Conservation (phyloP, 2,888 invertebrate genomes). For the Eupithecia pulchellata region DNA sequence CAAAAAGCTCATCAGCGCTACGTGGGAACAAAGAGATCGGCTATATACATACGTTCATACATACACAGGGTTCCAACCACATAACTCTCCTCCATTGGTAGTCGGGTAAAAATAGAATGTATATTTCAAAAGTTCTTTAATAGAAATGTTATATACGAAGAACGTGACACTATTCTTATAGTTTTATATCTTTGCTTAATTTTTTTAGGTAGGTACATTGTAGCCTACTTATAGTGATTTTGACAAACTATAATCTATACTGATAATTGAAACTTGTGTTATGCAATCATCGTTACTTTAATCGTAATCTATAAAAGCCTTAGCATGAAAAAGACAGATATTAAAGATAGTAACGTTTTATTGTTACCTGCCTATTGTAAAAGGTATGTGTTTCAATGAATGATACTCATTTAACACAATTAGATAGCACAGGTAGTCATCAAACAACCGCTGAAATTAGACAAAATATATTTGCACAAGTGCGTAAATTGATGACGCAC, state of each 20-base stretch:
- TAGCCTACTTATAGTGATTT: not conserved
- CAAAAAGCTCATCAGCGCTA: no score
- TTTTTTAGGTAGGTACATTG: no score
- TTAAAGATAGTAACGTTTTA: not conserved
- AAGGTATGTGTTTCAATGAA: conserved; percentile 2
- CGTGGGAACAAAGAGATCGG: no score
- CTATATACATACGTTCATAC: no score
- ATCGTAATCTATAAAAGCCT: not conserved
- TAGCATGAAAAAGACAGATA: not conserved
- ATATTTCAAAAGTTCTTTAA: no score
- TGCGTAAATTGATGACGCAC: conserved; percentile 19
- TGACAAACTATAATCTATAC: not conserved
- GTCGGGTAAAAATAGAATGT: no score
- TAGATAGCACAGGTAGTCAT: conserved; percentile 1
- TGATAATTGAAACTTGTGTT: not conserved
- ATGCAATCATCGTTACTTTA: not conserved
- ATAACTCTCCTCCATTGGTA: no score
- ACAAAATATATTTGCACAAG: conserved; percentile 7
- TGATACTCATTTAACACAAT: conserved; percentile 6
- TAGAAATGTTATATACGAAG: no score
- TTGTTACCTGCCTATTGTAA: conserved; percentile 10
- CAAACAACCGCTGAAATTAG: conserved; percentile 7
- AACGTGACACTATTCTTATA: no score
- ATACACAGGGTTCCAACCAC: no score
- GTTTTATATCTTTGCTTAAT: no score